Conservation (phyloP, 2,797 vertebrate genomes). For the Sebastes trivittatus region DNA sequence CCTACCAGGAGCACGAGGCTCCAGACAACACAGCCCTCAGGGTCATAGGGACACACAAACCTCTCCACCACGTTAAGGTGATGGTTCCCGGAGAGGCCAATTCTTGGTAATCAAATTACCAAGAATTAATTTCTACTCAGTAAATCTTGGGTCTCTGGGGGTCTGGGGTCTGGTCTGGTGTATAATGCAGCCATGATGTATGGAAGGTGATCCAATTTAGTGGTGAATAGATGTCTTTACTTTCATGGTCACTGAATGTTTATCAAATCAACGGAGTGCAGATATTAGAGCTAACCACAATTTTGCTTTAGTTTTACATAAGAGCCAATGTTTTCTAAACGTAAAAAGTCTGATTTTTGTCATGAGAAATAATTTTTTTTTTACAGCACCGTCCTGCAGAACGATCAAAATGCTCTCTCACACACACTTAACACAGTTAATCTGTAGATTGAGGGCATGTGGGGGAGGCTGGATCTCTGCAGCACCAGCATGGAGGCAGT, state of each 20-base stretch:
- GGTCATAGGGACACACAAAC: no score
- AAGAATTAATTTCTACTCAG: not conserved
- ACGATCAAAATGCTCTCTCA: not conserved
- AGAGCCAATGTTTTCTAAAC: not conserved
- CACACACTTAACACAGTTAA: slow-evolving; percentile 16
- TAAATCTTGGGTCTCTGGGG: not conserved
- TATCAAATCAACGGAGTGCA: not conserved
- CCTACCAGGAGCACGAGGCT: no score
- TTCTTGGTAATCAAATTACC: no score
- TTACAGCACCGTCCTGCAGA: not conserved
- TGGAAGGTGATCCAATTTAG: not conserved
- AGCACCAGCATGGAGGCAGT: slow-evolving; percentile 17
- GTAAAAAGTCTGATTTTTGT: not conserved
- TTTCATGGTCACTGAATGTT: not conserved
- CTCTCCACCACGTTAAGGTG: no score
- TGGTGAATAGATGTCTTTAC: not conserved
- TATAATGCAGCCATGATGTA: not conserved
- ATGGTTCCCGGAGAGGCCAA: no score
- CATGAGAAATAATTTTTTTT: not conserved
- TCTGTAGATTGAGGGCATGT: slow-evolving; percentile 44
- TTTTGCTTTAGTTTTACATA: not conserved
- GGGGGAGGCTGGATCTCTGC: slow-evolving; percentile 37
- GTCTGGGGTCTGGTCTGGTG: not conserved
- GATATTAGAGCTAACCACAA: not conserved
- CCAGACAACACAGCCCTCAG: no score